Conservation (phyloP, 1,140 invertebrate species). For the Centruroides vittatus region DNA sequence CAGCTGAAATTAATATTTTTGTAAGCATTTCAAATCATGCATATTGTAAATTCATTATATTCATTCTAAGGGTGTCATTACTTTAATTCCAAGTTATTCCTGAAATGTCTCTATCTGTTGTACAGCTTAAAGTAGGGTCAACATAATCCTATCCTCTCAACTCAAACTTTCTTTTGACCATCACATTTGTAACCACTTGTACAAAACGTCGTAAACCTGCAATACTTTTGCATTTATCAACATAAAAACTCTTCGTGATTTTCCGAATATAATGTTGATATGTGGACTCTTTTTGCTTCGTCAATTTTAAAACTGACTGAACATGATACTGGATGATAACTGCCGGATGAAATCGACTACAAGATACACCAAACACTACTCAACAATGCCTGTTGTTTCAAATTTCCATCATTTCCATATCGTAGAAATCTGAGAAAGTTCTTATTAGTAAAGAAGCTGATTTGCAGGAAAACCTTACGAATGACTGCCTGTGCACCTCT, state of each 20-base stretch:
- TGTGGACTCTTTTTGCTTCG: no score
- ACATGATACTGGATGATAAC: no score
- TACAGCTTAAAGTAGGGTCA: neutral
- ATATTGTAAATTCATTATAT: neutral
- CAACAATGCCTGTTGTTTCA: no score
- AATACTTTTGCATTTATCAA: neutral
- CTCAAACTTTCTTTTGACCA: neutral
- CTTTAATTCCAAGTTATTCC: neutral
- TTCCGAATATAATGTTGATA: neutral
- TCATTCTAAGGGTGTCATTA: conserved; percentile 3
- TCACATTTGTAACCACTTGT: conserved; percentile 1
- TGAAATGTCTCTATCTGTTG: conserved; percentile 5
- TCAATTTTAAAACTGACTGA: no score
- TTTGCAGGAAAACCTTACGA: conserved; percentile 15
- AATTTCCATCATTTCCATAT: no score
- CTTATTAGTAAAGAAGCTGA: no score
- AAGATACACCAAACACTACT: no score
- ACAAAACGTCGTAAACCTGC: neutral
- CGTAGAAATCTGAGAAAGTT: no score
- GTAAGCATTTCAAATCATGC: conserved; percentile 2
- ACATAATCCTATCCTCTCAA: neutral
- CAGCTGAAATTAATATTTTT: no score
- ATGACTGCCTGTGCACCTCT: conserved; percentile 12
- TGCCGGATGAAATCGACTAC: no score
- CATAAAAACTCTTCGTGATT: neutral